These are phyloP conservation scores for Cinclus mexicanus DNA, from an alignment of 2,113 vertebrate genomes.

Conservation along the genomic window DNA sequence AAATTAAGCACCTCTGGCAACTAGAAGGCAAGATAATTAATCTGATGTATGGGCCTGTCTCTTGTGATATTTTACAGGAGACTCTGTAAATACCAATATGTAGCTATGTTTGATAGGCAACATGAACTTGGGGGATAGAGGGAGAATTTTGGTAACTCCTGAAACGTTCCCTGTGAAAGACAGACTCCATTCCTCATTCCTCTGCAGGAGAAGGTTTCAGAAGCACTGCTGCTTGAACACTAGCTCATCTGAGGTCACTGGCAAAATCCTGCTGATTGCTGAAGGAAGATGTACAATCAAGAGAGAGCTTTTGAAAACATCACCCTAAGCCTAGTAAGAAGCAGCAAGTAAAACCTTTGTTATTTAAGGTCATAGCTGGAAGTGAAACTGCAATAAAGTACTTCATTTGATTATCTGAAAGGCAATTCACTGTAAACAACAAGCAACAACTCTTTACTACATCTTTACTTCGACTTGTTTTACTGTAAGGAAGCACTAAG, in stretches of 20 bases:
- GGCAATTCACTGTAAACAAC: neutral
- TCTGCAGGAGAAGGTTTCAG: neutral
- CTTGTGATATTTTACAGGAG: neutral
- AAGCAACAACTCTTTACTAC: neutral
- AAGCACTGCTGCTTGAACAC: neutral
- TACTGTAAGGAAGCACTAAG: neutral
- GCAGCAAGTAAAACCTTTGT: neutral
- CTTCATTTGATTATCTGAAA: conserved; percentile 31
- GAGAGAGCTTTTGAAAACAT: neutral
- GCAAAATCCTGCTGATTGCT: neutral
- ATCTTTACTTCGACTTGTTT: conserved; percentile 18
- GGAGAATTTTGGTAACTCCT: neutral
- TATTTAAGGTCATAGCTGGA: neutral
- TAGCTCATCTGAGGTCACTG: neutral
- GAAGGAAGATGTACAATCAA: neutral
- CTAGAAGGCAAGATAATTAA: neutral
- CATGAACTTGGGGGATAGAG: neutral
- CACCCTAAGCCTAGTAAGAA: neutral
- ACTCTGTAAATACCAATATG: neutral
- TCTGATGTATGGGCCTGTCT: neutral
- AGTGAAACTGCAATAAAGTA: neutral
- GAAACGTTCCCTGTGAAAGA: neutral
- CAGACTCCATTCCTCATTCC: neutral
- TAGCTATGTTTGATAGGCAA: neutral
- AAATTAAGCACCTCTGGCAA: conserved; percentile 1